Base-by-base conservation (phyloP, 2,113 vertebrate species). In the Eurystomus gularis region DNA sequence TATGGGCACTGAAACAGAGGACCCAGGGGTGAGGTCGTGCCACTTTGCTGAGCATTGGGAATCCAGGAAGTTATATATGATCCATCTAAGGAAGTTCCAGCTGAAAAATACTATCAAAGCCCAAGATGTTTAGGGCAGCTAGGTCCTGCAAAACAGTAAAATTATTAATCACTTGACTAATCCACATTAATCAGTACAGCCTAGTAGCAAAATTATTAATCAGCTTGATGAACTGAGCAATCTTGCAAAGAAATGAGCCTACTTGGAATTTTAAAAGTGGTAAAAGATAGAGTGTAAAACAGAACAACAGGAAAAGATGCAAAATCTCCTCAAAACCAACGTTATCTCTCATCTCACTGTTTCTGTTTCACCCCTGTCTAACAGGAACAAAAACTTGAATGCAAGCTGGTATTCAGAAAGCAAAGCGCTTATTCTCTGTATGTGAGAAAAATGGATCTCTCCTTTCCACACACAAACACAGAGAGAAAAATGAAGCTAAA, bases 91-190 rank as follows among this genome's bases (percentile, higher is more conserved):
- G 80, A 95, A 92, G 91, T 94, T 96, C 70, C 88, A 97, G 55
- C 97, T 97, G 65, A 83, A 96, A 84, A 93, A 95, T 88, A 91
- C 51, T 82, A 40, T 97, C 86, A 69, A 88, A 96, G 93, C 92
- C 68, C 68, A 88, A 93, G 89, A 86, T 3, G 12, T 89, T 97
- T 88, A 88, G 81, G 86, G 55, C 94, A 95, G 82, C 68, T 79
- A 93, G 51, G 92, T 94, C 91, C 65, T 97, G 80, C 75, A 88
- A 90, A 97, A 82, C 89, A 91, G 89, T 97, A 83, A 90, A 85
- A 84, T 96, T 97, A 96, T 95, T 98, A 98, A 97, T 98, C 98
- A 97, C 93, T 93, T 96, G 91, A 96, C 96, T 97, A 96, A 97
- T 96, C 86, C 96, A 92, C 95, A 93, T 97, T 97, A 97, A 97